A percentile compares a stretch with the other conserved stretches of the same genome.
phyloP scores from a whole-genome alignment of 2,888 invertebrate genomes.

The Bhutanitis thaidina region DNA sequence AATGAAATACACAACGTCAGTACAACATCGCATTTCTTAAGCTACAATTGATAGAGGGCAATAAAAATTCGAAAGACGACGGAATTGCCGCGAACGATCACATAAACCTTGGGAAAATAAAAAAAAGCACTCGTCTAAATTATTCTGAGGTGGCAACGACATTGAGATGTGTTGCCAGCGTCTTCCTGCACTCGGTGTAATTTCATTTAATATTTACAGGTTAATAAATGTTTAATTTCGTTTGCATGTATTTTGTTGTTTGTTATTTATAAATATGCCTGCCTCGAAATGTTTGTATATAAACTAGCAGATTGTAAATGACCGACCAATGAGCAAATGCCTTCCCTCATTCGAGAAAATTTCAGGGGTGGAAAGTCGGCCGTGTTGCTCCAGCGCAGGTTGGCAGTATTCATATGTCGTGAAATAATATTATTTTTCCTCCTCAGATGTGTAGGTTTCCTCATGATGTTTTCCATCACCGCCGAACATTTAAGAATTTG shows the following conservation, averaged over 20 bases:
- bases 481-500: no score
- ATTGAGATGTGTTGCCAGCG: not conserved
- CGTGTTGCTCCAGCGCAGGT: no score
- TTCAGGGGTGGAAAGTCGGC: no score
- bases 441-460: no score
- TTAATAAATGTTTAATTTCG: not conserved
- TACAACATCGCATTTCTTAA: slow-evolving; percentile 27
- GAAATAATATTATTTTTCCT: no score
- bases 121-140: slow-evolving; percentile 55
- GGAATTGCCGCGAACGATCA: slow-evolving; percentile 42
- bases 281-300: no score
- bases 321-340: no score
- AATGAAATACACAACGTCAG: slow-evolving; percentile 34
- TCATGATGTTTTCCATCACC: no score
- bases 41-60: slow-evolving; percentile 43
- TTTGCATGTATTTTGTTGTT: not conserved
- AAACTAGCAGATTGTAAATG: no score
- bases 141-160: slow-evolving; percentile 39
- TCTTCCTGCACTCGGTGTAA: slow-evolving; percentile 1
- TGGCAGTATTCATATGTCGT: no score
- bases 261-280: no score
- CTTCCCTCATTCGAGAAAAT: no score
- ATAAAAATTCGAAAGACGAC: slow-evolving; percentile 48
- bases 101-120: slow-evolving; percentile 46
- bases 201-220: slow-evolving; percentile 3